phyloP scores from a whole-genome alignment of 2,888 invertebrate genomes.

The Lepidocyrtinus sp. region DNA sequence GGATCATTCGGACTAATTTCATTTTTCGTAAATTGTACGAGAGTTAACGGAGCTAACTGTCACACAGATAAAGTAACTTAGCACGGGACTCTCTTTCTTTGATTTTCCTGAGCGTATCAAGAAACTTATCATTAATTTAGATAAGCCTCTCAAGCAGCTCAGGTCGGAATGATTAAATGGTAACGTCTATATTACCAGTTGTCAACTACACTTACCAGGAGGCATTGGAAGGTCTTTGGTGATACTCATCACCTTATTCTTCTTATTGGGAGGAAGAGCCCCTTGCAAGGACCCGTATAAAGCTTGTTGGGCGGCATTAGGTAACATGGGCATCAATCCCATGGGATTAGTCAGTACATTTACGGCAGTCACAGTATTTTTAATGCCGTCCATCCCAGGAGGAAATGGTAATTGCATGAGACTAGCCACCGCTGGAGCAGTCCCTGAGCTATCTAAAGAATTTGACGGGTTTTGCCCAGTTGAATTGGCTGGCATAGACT shows the following conservation, averaged over 20 bases:
- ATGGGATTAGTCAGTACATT: constrained; percentile 21
- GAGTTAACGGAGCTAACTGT: constrained; percentile 64
- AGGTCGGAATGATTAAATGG: too few relatives aligned
- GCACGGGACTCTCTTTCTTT: constrained; percentile 66
- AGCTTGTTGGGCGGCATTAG: constrained; percentile 33
- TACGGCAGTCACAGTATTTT: constrained; percentile 34
- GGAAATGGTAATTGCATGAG: constrained; percentile 67
- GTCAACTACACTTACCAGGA: constrained; percentile 77
- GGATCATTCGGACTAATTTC: too few relatives aligned
- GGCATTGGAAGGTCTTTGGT: constrained; percentile 93
- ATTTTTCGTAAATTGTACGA: constrained; percentile 58
- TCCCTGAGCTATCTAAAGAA: constrained; percentile 31
- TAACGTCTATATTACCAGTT: too few relatives aligned
- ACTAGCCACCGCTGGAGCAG: constrained; percentile 47
- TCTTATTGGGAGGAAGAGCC: constrained; percentile 38
- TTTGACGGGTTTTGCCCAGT: background rate
- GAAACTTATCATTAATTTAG: constrained; percentile 50
- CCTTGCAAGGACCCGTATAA: constrained; percentile 49
- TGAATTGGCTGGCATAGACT: background rate
- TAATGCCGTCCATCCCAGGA: constrained; percentile 65
- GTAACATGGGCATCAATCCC: constrained; percentile 24
- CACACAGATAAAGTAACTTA: constrained; percentile 45
- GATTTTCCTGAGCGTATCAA: constrained; percentile 68
- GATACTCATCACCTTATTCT: constrained; percentile 75
- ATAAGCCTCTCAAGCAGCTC: constrained; percentile 66